These are phyloP conservation scores for Petrosia ficiformis DNA, from an alignment of 37 sponge, comb jelly and placozoan species.

Conservation along the genomic window DNA sequence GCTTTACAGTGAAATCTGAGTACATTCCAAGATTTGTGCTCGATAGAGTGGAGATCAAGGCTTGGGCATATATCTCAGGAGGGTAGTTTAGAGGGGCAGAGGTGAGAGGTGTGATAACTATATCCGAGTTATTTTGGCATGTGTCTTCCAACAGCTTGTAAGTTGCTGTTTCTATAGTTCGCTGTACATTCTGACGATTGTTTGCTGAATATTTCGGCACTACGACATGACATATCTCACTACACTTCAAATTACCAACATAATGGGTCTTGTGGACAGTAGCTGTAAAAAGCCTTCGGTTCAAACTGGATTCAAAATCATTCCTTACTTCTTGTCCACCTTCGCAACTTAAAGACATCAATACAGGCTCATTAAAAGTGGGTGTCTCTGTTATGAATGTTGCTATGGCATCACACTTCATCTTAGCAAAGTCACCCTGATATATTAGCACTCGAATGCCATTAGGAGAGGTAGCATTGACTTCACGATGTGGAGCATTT, in stretches of 20 bases:
- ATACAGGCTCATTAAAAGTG: background rate
- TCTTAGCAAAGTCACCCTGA: constrained; percentile 27
- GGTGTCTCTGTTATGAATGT: constrained; percentile 18
- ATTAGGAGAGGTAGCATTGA: constrained; percentile 12
- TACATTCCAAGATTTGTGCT: background rate
- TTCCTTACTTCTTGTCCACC: constrained; percentile 13
- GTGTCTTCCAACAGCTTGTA: background rate
- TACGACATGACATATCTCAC: constrained; percentile 17
- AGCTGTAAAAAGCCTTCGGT: background rate
- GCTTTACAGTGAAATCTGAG: constrained; percentile 4
- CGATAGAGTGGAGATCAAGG: background rate
- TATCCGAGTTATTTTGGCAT: background rate
- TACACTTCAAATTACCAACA: constrained; percentile 16
- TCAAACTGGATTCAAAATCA: background rate
- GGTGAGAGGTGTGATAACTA: constrained; percentile 27
- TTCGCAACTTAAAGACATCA: background rate
- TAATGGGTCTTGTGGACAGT: constrained; percentile 2
- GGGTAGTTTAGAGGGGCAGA: constrained; percentile 21
- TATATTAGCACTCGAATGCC: constrained; percentile 11
- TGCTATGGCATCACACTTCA: background rate
- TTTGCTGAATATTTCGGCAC: constrained; percentile 10
- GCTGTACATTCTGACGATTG: background rate
- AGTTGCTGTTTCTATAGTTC: background rate
- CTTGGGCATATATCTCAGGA: constrained; percentile 4
- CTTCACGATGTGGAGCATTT: constrained; percentile 1